Conservation (phyloP, 2,113 vertebrate genomes). For the Amblyornis subalaris region DNA sequence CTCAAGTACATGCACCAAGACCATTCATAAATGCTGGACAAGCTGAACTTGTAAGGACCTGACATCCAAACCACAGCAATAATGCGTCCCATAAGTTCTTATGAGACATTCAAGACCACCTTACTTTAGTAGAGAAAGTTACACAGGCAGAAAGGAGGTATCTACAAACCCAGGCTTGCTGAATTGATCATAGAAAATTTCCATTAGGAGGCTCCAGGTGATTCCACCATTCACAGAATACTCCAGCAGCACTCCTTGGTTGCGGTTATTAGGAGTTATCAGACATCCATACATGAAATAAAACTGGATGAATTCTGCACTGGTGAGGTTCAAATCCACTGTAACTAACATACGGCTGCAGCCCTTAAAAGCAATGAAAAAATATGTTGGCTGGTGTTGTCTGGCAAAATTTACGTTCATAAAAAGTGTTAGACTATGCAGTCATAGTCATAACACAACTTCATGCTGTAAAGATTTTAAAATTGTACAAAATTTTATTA, state of each 20-base stretch:
- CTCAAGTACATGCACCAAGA: not conserved
- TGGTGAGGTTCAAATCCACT: slow-evolving; percentile 94
- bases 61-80: not conserved
- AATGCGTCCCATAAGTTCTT: not conserved
- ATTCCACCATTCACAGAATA: slow-evolving; percentile 95
- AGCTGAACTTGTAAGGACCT: not conserved
- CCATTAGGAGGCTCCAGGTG: slow-evolving; percentile 90
- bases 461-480: not conserved
- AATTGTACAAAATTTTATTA: not conserved
- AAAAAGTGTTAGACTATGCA: not conserved
- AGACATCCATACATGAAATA: slow-evolving; percentile 99
- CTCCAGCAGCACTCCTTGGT: slow-evolving; percentile 95
- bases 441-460: not conserved
- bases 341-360: slow-evolving; percentile 92
- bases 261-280: slow-evolving; percentile 89
- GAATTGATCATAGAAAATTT: slow-evolving; percentile 97
- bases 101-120: not conserved
- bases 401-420: not conserved
- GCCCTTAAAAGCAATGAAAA: slow-evolving; percentile 72
- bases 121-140: not conserved
- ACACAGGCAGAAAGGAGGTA: not conserved
- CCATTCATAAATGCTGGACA: not conserved
- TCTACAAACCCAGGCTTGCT: slow-evolving; percentile 91
- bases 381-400: not conserved
- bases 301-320: slow-evolving; percentile 96